phyloP scores from a whole-genome alignment of 2,888 invertebrate genomes.

The Rotaria socialis region DNA sequence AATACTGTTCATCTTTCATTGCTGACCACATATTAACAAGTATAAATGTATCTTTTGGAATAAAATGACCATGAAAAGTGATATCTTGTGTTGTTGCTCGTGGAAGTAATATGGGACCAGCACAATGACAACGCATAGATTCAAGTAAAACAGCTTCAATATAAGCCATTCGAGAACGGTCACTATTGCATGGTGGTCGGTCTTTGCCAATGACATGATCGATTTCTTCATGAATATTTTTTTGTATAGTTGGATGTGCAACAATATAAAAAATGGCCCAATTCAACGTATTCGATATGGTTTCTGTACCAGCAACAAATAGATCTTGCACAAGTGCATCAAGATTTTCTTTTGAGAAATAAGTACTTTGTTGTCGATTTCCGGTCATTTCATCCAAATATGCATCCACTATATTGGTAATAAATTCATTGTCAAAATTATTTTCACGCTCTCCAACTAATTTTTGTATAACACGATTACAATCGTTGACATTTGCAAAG shows the following conservation, averaged over 20 bases:
- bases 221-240: slow-evolving; percentile 38
- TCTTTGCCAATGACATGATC: slow-evolving; percentile 40
- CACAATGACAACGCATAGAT: slow-evolving; percentile 43
- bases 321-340: slow-evolving; percentile 46
- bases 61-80: slow-evolving; percentile 26
- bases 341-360: slow-evolving; percentile 42
- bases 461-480: slow-evolving; percentile 41
- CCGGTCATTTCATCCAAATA: slow-evolving; percentile 32
- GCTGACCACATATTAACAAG: slow-evolving; percentile 46
- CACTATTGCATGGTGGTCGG: slow-evolving; percentile 40
- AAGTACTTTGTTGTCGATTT: background rate
- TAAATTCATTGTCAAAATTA: slow-evolving; percentile 34
- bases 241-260: slow-evolving; percentile 37
- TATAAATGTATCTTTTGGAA: slow-evolving; percentile 45
- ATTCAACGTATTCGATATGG: slow-evolving; percentile 39
- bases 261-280: slow-evolving; percentile 43
- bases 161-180: slow-evolving; percentile 34
- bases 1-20: slow-evolving; percentile 43
- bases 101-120: slow-evolving; percentile 44
- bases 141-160: slow-evolving; percentile 43
- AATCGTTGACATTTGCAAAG: slow-evolving; percentile 35
- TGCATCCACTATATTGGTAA: slow-evolving; percentile 25
- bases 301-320: slow-evolving; percentile 46
- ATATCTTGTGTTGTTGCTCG: slow-evolving; percentile 44
- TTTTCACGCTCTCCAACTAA: slow-evolving; percentile 39